Conservation (phyloP, 2,113 vertebrate genomes). For the Callithrix jacchus region DNA sequence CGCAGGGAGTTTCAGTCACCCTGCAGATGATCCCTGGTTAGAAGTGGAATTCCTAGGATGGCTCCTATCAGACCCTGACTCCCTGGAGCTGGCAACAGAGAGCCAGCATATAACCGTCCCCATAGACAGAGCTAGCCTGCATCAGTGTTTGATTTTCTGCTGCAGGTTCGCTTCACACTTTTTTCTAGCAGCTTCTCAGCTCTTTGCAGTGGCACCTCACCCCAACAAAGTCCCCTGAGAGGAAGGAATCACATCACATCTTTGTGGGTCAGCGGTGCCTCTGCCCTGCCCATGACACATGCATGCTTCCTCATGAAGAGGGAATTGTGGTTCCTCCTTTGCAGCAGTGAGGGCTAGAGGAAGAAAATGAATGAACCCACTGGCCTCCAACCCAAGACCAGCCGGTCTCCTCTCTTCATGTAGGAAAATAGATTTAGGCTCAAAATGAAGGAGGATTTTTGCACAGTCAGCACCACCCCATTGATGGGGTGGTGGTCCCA, state of each 20-base stretch:
- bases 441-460: not conserved
- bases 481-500: rapidly evolving
- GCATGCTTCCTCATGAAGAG: not conserved
- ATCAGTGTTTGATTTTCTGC: not conserved
- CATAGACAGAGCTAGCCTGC: not conserved
- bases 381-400: too few species aligned
- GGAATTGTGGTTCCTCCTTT: not conserved
- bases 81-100: not conserved
- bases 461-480: not conserved
- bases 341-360: not conserved
- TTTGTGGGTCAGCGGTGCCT: not conserved
- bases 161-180: not conserved
- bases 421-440: not conserved
- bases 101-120: rapidly evolving
- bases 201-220: rapidly evolving
- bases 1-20: not conserved
- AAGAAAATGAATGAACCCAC: not conserved
- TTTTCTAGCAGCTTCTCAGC: not conserved
- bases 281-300: not conserved
- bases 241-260: not conserved
- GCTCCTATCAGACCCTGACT: rapidly evolving
- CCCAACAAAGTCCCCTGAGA: not conserved
- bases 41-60: not conserved
- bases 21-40: not conserved
- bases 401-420: not conserved